Percentiles rank a stretch among this genome's conserved stretches.
Evolutionary conservation across 1,140 invertebrate genomes (phyloP).

Genomic region (Pectinophora gossypiella): DNA sequence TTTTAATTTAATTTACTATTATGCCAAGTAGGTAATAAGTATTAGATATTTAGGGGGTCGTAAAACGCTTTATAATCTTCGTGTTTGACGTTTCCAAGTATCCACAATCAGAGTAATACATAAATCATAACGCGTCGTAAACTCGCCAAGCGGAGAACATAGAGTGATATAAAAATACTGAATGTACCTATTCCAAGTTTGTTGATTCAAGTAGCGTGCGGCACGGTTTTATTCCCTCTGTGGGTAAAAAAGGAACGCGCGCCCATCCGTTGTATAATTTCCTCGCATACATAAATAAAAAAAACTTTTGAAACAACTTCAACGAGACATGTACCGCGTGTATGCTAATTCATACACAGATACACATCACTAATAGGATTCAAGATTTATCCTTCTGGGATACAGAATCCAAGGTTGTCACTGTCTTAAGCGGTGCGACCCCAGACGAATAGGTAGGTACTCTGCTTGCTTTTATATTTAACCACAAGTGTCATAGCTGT

Average conservation of each 20-base stretch:
- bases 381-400: not conserved
- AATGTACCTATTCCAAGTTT: not conserved
- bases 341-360: not conserved
- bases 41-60: not conserved
- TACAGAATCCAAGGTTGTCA: not conserved
- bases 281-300: slow-evolving; percentile 13
- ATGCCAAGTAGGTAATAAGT: not conserved
- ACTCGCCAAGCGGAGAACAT: slow-evolving; percentile 7
- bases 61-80: slow-evolving; percentile 8
- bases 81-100: slow-evolving; percentile 16
- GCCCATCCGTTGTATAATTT: slow-evolving; percentile 10
- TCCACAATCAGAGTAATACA: slow-evolving; percentile 18
- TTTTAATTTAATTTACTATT: slow-evolving; percentile 1
- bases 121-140: slow-evolving; percentile 22
- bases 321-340: not conserved
- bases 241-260: not conserved
- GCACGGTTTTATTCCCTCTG: not conserved
- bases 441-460: too few species aligned
- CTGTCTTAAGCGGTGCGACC: too few species aligned
- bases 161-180: slow-evolving; percentile 4
- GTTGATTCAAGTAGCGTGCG: not conserved
- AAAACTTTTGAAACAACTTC: not conserved
- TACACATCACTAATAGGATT: not conserved
- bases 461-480: not conserved
- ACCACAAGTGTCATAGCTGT: too few species aligned